Base-by-base conservation (phyloP, 2,888 invertebrate species). In the Andrena chrysosceles region DNA sequence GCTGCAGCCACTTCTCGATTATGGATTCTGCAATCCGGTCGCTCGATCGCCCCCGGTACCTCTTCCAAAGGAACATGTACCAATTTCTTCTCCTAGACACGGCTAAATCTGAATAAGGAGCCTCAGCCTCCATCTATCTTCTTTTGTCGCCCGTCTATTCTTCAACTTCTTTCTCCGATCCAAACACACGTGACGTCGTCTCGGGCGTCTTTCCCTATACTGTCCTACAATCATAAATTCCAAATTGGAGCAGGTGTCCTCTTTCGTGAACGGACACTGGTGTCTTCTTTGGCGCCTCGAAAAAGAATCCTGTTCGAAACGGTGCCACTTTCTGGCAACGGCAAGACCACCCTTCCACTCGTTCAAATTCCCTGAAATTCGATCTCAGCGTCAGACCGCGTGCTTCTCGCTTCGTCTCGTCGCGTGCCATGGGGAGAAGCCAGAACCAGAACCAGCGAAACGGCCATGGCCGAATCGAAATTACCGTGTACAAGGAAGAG, bases 361-460 rank as follows among this genome's bases (percentile, higher is more conserved):
- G 26, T n/a, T 33, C 33, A 20, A 29, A 13, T 56, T 42, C 48
- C 67, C 66, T 74, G 48, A 31, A 59, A 73, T 10, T 67, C 60
- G 35, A 26, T 49, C 62, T 42, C 35, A 62, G 23, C 16, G 54
- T 71, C 23, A n/a, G 13, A 16, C n/a, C 23, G n/a, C 54, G 20
- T 56, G 56, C 69, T 23, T 42, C 35, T 26, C 42, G 59, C n/a
- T 54, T 56, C 35, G 78, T 70, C 79, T 79, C 71, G 80, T 71
- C 71, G 71, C 31, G 64, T 52, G 35, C 4, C 20, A 2, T 16
- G 16, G 16, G 16, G 31, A 13, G n/a, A 1, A 4, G 56, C 69
- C 23, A 35, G 35, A 29, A 6, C 66, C 42, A 26, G 52, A n/a
- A 62, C 23, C 81, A 81, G 67, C 81, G 81, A 81, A 70, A 49